phyloP scores from a whole-genome alignment of 1,140 invertebrate species.

The Brachystomella parvula region DNA sequence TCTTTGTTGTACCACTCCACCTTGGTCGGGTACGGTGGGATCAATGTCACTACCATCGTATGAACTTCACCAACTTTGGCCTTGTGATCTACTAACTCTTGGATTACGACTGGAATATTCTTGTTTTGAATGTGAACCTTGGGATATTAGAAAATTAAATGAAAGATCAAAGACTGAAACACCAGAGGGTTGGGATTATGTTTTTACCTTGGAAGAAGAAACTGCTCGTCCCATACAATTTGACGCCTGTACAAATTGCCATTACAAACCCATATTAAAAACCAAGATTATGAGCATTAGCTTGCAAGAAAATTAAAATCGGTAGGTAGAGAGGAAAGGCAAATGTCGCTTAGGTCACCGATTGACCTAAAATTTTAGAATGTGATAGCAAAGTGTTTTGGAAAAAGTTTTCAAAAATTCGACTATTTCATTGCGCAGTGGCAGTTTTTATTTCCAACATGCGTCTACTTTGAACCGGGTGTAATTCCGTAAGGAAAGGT shows the following conservation, averaged over 20 bases:
- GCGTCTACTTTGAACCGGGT: no score
- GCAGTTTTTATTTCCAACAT: no score
- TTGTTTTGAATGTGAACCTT: constrained; percentile 17
- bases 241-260: constrained; percentile 49
- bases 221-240: constrained; percentile 75
- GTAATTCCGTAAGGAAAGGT: no score
- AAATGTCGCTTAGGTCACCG: no score
- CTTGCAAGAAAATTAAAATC: no score
- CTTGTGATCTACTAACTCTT: constrained; percentile 28
- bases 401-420: no score
- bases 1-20: constrained; percentile 24
- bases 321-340: no score
- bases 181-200: background rate
- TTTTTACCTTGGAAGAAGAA: constrained; percentile 54
- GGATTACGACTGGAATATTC: constrained; percentile 16
- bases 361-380: no score
- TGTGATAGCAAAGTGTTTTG: no score
- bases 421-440: no score
- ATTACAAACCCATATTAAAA: no score
- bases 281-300: no score
- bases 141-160: background rate
- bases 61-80: constrained; percentile 27
- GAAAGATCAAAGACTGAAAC: background rate
- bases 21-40: constrained; percentile 9
- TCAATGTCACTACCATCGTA: constrained; percentile 8